Base-by-base conservation (phyloP, 2,888 invertebrate species). In the Stenodema calcarata region DNA sequence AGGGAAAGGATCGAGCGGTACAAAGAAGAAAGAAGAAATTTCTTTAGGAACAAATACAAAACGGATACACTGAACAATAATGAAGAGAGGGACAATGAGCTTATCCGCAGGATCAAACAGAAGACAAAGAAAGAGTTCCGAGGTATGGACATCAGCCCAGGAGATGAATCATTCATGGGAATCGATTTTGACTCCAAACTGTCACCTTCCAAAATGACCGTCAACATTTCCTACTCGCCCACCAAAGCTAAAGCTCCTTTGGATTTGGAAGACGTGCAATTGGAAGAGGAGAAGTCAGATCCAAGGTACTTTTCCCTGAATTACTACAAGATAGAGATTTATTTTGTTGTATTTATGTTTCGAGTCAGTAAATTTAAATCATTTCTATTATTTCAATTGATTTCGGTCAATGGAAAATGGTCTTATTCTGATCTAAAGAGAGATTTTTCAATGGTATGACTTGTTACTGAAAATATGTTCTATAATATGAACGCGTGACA, bases 11-110 rank as follows among this genome's bases (percentile, higher is more conserved):
- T 90, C 50, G 90, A 90, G 41, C 89, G 89, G 90, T 97, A 97
- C 91, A 97, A 97, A 91, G 96, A 97, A 90, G 97, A 97, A 90
- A 92, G 97, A n/a, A 92, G 97, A 81, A 95, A 94, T 89, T 96
- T 96, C 90, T 91, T 97, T 16, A 93, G 96, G 75, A 96, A 97
- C 90, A 97, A 96, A 91, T 97, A 96, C 90, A 95, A 96, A 88
- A 95, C 96, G 9, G 91, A 91, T 87, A 90, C 90, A 88, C 90
- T 91, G 88, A 89, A 90, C 73, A 91, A 91, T 83, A 90, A 90
- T 86, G 91, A 90, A 0, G 96, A 96, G 82, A 87, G 89, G 50
- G 90, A 90, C 85, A 89, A 89, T 82, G 90, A 90, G 89, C 95
- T 96, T 12, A 95, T 97, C 87, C 93, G 95, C 79, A 91, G 92